A percentile compares a stretch with the other conserved stretches of the same genome.
These are phyloP conservation scores for Dendroctonus ponderosae DNA, from an alignment of 1,140 invertebrate species.

Conservation along the genomic window DNA sequence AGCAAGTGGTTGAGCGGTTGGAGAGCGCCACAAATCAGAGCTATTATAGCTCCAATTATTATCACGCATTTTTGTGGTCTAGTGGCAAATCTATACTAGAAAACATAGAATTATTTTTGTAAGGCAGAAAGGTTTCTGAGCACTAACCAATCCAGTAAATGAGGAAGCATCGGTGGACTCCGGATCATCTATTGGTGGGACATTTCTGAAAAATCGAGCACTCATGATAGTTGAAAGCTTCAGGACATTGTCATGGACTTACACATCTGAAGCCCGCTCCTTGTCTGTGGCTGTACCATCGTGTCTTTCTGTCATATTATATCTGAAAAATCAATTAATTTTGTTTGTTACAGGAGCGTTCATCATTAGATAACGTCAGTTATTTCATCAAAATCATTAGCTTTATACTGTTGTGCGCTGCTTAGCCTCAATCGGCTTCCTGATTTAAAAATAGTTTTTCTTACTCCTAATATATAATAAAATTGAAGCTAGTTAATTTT, in stretches of 20 bases:
- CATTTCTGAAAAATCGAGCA: neutral
- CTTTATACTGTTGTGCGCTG: no score
- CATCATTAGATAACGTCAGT: no score
- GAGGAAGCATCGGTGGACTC: conserved; percentile 1
- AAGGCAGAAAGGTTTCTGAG: no score
- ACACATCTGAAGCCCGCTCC: neutral
- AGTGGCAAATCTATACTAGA: conserved; percentile 62
- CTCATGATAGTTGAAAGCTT: neutral
- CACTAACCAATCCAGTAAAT: conserved; percentile 7
- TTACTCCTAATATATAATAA: no score
- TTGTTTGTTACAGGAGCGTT: no score
- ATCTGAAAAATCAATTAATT: no score
- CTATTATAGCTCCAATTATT: conserved; percentile 58
- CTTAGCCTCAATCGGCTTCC: no score
- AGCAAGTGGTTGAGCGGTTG: conserved; percentile 68
- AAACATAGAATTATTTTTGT: neutral
- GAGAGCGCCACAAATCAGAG: conserved; percentile 59
- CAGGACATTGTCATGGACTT: neutral
- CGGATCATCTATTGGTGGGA: conserved; percentile 1
- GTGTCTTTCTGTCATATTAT: neutral
- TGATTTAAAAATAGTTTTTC: no score
- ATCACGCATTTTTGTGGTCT: conserved; percentile 60
- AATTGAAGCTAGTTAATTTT: no score
- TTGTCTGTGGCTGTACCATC: neutral
- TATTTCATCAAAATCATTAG: no score